A percentile compares a stretch with the other conserved stretches of the same genome.
phyloP scores from a whole-genome alignment of 2,888 invertebrate species.

The Ceraclea dissimilis region DNA sequence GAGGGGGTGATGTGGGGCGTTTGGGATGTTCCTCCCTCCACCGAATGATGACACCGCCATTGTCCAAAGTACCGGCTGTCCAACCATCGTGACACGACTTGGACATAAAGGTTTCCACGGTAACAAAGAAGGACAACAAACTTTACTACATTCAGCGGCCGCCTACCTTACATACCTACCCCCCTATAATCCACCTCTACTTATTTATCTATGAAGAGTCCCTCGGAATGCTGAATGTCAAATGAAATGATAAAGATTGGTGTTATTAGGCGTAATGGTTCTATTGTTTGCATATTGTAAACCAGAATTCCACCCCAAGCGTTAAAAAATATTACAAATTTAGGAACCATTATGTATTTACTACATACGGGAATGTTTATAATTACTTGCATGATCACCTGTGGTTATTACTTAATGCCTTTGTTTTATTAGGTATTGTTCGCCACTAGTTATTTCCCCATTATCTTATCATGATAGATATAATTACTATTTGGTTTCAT shows the following conservation, averaged over 20 bases:
- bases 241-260: conserved; percentile 3
- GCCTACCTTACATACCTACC: conserved; percentile 5
- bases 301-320: not conserved
- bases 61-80: conserved; percentile 16
- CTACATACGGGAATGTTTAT: too few relatives aligned
- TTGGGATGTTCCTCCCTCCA: conserved; percentile 7
- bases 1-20: not conserved
- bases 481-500: too few relatives aligned
- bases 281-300: conserved; percentile 5
- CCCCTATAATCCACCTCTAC: conserved; percentile 14
- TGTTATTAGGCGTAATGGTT: conserved; percentile 8
- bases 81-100: conserved; percentile 24
- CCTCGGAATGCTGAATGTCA: conserved; percentile 13
- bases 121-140: conserved; percentile 27
- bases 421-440: too few relatives aligned
- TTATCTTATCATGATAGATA: too few relatives aligned
- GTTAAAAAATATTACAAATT: not conserved
- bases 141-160: conserved; percentile 15
- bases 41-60: conserved; percentile 25
- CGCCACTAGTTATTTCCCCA: too few relatives aligned
- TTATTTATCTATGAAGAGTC: conserved; percentile 17
- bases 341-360: too few relatives aligned
- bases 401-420: too few relatives aligned
- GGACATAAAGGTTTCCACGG: conserved; percentile 25
- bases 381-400: too few relatives aligned